Evolutionary conservation across 2,113 vertebrate species (phyloP), one percentile per base, ranked within the genome.

Genomic region (Saguinus imperator): DNA sequence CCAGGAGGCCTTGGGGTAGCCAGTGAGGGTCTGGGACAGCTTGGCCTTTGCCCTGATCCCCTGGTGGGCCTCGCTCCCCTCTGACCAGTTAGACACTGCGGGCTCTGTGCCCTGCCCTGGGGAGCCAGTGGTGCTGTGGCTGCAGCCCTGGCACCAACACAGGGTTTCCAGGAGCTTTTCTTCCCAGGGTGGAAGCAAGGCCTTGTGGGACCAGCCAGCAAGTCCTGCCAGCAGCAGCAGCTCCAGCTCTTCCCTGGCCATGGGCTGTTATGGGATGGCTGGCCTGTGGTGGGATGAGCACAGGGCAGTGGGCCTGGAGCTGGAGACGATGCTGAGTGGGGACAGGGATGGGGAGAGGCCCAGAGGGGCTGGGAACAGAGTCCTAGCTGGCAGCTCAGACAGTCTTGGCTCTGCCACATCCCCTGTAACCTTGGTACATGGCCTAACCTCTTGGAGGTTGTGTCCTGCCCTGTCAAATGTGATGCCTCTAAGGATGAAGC

Each of bases 311-410:
- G 50, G 45, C 21, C 81, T 40, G 23, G 23, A 68, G 58, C 80
- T 55, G 27, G 48, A 37, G 75, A 29, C 0, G 0, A 29, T 6
- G 6, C 35, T 57, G 45, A 27, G 66, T 66, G 27, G 80, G 66
- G 32, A n/a, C 66, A 17, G 61, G 14, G 35, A 9, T 9, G 12
- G 0, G 3, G 32, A 43, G 66, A 90, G 72, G 37, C 14, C n/a
- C 17, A 5, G 1, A 37, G 48, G 3, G 43, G 5, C 1, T 0
- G 0, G 16, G 81, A 66, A 29, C 80, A 23, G 4, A 2, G 14
- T n/a, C 0, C 27, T 6, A 48, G 4, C 21, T 48, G 52, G n/a
- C 1, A 12, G 6, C 43, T 29, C 50, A 0, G 16, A 45, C 17
- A 90, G 81, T 73, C 55, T 43, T 58, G 13, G 45, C 25, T 72